Base-by-base conservation (phyloP, 2,113 vertebrate genomes). In the Scomber scombrus region DNA sequence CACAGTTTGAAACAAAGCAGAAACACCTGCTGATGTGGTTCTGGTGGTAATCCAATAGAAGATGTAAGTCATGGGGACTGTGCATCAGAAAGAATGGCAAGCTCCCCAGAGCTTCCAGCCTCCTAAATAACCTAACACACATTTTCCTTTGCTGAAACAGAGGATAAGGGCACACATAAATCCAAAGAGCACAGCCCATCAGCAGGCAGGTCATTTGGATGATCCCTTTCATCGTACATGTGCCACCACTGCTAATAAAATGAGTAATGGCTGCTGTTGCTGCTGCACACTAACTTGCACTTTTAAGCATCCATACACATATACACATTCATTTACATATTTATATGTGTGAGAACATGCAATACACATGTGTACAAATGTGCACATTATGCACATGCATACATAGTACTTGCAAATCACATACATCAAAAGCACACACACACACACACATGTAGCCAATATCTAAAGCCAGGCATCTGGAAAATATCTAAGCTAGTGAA, bases 401-500 rank as follows among this genome's bases (percentile, higher is more conserved):
- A 14, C 8, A 54, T n/a, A 34, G 11, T 18, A 6, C 47, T 66
- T 62, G 4, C 47, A 82, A 70, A 78, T 21, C 68, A 31, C 51
- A 76, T 29, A 82, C 26, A 84, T 90, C 75, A 75, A 66, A 88
- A 72, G 67, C 68, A 34, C 46, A 66, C 55, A 26, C 68, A 34
- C 46, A 66, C 55, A 26, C 13, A 73, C 72, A 71, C 15, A 78
- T 56, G 34, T 49, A 64, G 49, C 11, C 58, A 88, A 73, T 74
- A 71, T 85, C 21, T 21, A 21, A 63, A 91, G 64, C 73, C 88
- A 88, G 83, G 78, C 89, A 93, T 91, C 91, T 93, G 91, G 89
- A 93, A 93, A 82, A 87, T 71, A 72, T 88, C 78, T 67, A 65
- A 69, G 82, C 62, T 40, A 34, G 67, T 79, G 67, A 85, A 84